Conservation (phyloP, 2,888 invertebrate species). For the Lordiphosa fenestrarum region DNA sequence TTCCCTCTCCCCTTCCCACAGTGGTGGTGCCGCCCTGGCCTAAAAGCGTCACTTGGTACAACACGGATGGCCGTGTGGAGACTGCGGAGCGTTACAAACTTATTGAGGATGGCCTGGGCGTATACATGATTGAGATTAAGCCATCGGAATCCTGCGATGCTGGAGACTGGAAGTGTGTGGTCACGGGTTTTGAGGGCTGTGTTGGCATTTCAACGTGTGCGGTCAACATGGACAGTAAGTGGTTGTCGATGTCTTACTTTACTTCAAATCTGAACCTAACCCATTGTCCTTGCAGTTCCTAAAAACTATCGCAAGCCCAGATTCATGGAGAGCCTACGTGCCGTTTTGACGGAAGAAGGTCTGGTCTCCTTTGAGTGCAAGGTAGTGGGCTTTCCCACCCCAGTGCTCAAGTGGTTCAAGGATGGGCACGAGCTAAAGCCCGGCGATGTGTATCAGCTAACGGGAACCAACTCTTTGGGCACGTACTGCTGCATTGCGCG, state of each 20-base stretch:
- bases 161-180: slow-evolving; percentile 95
- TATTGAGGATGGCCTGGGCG: slow-evolving; percentile 91
- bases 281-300: slow-evolving; percentile 84
- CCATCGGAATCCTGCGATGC: slow-evolving; percentile 90
- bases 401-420: slow-evolving; percentile 93
- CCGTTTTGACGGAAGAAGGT: slow-evolving; percentile 94
- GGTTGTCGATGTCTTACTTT: neutral
- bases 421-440: slow-evolving; percentile 95
- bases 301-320: slow-evolving; percentile 94
- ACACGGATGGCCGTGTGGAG: slow-evolving; percentile 89
- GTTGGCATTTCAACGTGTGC: slow-evolving; percentile 88
- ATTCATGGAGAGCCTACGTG: slow-evolving; percentile 94
- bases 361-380: slow-evolving; percentile 96
- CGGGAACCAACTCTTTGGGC: slow-evolving; percentile 93
- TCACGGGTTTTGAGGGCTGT: slow-evolving; percentile 87
- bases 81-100: slow-evolving; percentile 86
- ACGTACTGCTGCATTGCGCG: slow-evolving; percentile 94
- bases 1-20: slow-evolving; percentile 55
- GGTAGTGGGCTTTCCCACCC: slow-evolving; percentile 95
- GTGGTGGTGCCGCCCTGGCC: slow-evolving; percentile 94
- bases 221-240: slow-evolving; percentile 89
- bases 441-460: slow-evolving; percentile 94
- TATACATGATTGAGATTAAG: slow-evolving; percentile 88
- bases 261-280: neutral
- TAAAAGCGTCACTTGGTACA: slow-evolving; percentile 90